Percentiles rank a stretch among this genome's conserved stretches.
Conservation (phyloP, 2,888 invertebrate genomes). For the Zele albiditarsus region DNA sequence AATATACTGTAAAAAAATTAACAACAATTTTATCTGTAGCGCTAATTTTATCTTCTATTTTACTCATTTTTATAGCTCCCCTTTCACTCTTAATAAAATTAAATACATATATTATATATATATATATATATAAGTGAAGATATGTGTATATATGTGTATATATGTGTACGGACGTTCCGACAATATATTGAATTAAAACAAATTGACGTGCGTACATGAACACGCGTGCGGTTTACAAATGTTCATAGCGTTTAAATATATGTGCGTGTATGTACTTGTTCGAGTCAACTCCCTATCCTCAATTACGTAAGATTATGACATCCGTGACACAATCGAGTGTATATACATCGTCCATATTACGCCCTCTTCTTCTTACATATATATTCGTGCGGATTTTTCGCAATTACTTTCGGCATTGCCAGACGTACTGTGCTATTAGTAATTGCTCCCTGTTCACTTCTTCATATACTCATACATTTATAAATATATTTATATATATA, state of each 20-base stretch:
- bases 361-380: conserved; percentile 62
- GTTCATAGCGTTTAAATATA: conserved; percentile 15
- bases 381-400: conserved; percentile 21
- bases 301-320: conserved; percentile 71
- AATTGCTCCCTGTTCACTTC: neutral
- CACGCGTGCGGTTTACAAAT: conserved; percentile 46
- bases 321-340: conserved; percentile 67
- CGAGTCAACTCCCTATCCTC: conserved; percentile 49
- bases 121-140: neutral
- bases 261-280: conserved; percentile 22
- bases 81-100: too few species aligned
- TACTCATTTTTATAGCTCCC: neutral
- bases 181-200: conserved; percentile 29
- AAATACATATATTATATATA: neutral
- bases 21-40: neutral
- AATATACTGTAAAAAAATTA: too few species aligned
- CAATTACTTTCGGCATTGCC: conserved; percentile 23
- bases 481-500: neutral
- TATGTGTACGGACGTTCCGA: neutral
- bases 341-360: conserved; percentile 57
- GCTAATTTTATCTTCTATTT: neutral
- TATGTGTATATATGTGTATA: neutral
- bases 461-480: neutral
- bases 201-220: conserved; percentile 42
- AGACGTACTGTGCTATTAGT: conserved; percentile 1